These are phyloP conservation scores for Anthopleura sola DNA, from an alignment of 64 coral and sea anemone species.

Conservation along the genomic window DNA sequence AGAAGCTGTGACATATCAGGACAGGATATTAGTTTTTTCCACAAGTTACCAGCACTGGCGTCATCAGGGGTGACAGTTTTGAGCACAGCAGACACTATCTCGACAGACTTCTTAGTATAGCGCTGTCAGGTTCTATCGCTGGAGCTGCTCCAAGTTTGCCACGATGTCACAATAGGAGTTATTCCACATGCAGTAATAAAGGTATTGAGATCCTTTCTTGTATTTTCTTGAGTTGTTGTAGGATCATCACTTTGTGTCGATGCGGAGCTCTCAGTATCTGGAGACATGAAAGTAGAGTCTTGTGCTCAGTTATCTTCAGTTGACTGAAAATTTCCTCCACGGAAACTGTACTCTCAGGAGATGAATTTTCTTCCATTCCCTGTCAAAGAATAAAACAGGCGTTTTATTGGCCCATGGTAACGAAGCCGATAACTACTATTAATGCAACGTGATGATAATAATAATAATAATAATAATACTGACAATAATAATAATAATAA, in stretches of 20 bases:
- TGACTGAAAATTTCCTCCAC: constrained; percentile 2
- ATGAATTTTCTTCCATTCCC: not conserved
- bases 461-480: too few species aligned
- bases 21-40: constrained; percentile 14
- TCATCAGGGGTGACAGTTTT: constrained; percentile 35
- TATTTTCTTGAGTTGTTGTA: not conserved
- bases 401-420: too few species aligned
- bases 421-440: too few species aligned
- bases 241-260: constrained; percentile 11
- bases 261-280: constrained; percentile 19
- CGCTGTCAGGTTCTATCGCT: constrained; percentile 38
- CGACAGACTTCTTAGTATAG: constrained; percentile 15
- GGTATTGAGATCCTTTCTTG: constrained; percentile 19
- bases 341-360: not conserved
- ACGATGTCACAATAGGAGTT: not conserved
- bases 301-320: not conserved
- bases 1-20: not conserved
- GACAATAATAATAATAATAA: too few species aligned
- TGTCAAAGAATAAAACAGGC: too few species aligned
- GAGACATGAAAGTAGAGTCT: not conserved
- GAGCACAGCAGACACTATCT: constrained; percentile 32
- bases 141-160: constrained; percentile 23
- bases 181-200: constrained; percentile 37
- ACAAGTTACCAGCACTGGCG: constrained; percentile 20
- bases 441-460: too few species aligned